phyloP scores from a whole-genome alignment of 2,888 invertebrate species.

The Morpho achilles region DNA sequence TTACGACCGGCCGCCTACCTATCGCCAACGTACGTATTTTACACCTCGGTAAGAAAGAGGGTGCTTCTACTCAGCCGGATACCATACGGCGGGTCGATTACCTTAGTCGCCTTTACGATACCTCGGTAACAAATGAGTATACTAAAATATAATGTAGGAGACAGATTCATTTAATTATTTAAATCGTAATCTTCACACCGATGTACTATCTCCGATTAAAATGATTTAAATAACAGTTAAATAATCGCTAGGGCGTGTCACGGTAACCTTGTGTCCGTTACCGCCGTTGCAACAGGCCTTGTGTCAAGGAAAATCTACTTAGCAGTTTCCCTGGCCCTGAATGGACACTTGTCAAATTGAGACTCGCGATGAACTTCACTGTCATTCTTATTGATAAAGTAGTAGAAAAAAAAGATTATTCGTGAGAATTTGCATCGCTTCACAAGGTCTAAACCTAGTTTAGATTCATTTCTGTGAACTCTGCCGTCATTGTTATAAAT shows the following conservation, averaged over 20 bases:
- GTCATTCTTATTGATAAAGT: neutral
- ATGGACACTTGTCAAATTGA: slow-evolving; percentile 27
- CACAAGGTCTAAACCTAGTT: too few relatives aligned
- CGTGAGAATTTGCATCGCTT: too few relatives aligned
- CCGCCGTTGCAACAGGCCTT: slow-evolving; percentile 71
- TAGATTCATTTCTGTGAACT: too few relatives aligned
- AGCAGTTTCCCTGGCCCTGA: slow-evolving; percentile 74
- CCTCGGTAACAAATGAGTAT: too few relatives aligned
- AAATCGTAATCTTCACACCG: slow-evolving; percentile 2
- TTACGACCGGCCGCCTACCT: too few relatives aligned
- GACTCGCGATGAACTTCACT: slow-evolving; percentile 25
- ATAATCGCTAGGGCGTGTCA: slow-evolving; percentile 76
- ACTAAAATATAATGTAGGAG: neutral
- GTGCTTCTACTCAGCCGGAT: too few relatives aligned
- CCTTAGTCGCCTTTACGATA: too few relatives aligned
- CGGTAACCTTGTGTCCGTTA: slow-evolving; percentile 71
- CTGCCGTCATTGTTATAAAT: too few relatives aligned
- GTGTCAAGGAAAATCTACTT: slow-evolving; percentile 77
- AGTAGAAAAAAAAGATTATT: too few relatives aligned
- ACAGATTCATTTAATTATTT: slow-evolving; percentile 2
- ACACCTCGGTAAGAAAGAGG: too few relatives aligned
- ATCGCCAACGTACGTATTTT: too few relatives aligned
- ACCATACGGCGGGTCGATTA: too few relatives aligned
- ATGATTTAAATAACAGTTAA: slow-evolving; percentile 73
- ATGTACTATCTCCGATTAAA: slow-evolving; percentile 36